Base-by-base conservation (phyloP, 2,113 vertebrate genomes). In the Oxyruncus cristatus region DNA sequence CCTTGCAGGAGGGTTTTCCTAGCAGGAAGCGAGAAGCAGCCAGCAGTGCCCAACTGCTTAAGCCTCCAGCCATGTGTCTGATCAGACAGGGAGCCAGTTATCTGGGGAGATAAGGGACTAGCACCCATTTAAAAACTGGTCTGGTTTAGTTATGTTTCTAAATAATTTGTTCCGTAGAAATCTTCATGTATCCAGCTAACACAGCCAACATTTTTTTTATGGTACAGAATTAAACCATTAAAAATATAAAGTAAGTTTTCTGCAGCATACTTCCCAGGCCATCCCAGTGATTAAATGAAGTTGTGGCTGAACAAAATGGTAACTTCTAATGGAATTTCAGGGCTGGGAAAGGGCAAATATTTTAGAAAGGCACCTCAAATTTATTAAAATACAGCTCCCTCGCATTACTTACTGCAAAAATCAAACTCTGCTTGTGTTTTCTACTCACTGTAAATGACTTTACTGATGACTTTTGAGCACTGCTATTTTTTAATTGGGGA, bases 321-420 rank as follows among this genome's bases (percentile, higher is more conserved):
- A 41, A 41, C 23, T 93, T 70, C 26, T 27, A 68, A 82, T 61
- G 47, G 32, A 33, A 75, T 74, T 89, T 56, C 19, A 1, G 3
- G 1, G 3, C 2, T 2, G 28, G 3, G 3, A 11, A 47, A 46
- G 33, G 23, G 44, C 21, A 46, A 71, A 52, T 18, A 32, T 49
- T 79, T 79, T n/a, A 37, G 24, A 61, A 73, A 59, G 28, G 24
- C 23, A 24, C 33, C 24, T 87, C 42, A 22, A 27, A 23, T 67
- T 47, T 26, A 52, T 77, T 71, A 33, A 82, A 77, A 63, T 35
- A 73, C 55, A 58, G 39, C 15, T 59, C 21, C 6, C 20, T 74
- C 28, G 3, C 41, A 19, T 58, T 58, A 20, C 44, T 82, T 47
- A 76, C 19, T 53, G 67, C 58, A 90, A 75, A 90, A 66, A 39